Conservation (phyloP, 2,113 vertebrate species). For the Amphiprion ocellaris region DNA sequence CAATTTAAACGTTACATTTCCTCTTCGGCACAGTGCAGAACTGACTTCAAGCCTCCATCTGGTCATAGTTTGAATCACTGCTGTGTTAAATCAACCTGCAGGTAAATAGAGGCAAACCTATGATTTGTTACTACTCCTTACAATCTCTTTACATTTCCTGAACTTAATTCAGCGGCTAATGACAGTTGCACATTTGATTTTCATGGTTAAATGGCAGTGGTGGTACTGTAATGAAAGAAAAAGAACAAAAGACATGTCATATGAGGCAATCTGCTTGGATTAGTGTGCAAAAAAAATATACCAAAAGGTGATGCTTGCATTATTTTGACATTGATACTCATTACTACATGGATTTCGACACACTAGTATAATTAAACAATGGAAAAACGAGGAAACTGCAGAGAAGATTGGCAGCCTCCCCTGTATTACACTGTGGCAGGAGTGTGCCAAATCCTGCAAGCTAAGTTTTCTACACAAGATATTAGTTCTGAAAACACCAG, state of each 20-base stretch:
- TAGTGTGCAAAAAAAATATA: not conserved
- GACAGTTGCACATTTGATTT: constrained; percentile 26
- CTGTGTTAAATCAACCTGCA: not conserved
- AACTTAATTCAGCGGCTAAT: not conserved
- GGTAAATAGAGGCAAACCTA: not conserved
- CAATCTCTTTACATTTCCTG: not conserved
- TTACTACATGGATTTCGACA: constrained; percentile 38
- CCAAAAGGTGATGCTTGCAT: constrained; percentile 7
- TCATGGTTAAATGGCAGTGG: constrained; percentile 18
- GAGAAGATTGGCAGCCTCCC: constrained; percentile 31
- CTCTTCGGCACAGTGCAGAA: not conserved
- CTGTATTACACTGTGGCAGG: not conserved
- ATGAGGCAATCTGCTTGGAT: constrained; percentile 23
- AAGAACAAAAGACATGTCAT: not conserved
- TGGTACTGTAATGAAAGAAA: constrained; percentile 12
- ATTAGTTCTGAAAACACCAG: constrained; percentile 3
- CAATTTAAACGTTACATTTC: constrained; percentile 8
- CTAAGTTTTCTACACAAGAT: constrained; percentile 14
- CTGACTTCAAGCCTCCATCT: not conserved
- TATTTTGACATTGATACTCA: constrained; percentile 53
- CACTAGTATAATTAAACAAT: constrained; percentile 39
- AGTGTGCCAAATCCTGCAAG: constrained; percentile 1
- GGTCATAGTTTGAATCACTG: not conserved
- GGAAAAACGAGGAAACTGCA: not conserved
- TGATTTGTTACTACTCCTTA: not conserved